Percentiles rank a stretch among this genome's conserved stretches.
phyloP scores from a whole-genome alignment of 2,888 invertebrate species.

The Perdita meconis region DNA sequence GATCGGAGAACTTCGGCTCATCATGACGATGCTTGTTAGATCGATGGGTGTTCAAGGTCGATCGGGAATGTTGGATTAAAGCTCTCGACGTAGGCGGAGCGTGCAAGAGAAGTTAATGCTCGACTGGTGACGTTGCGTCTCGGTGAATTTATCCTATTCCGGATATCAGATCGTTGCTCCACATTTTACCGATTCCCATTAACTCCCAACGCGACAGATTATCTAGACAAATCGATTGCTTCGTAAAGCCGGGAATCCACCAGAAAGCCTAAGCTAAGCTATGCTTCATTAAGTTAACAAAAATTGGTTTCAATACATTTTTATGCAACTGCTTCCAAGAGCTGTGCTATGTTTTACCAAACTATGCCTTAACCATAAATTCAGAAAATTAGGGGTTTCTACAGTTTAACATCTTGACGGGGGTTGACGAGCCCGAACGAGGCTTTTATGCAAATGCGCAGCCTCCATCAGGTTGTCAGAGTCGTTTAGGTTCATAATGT shows the following conservation, averaged over 20 bases:
- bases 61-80: background rate
- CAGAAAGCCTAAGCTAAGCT: no score
- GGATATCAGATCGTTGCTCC: background rate
- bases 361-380: no score
- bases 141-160: background rate
- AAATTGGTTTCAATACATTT: no score
- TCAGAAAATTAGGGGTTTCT: background rate
- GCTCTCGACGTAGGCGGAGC: background rate
- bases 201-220: no score
- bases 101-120: conserved; percentile 20
- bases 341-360: no score
- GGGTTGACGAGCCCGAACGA: conserved; percentile 23
- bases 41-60: conserved; percentile 40
- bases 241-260: no score
- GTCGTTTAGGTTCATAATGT: no score
- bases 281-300: no score
- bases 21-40: conserved; percentile 56
- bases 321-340: no score
- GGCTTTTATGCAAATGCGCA: conserved; percentile 48
- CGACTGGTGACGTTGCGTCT: conserved; percentile 8
- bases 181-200: background rate
- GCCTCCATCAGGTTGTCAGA: conserved; percentile 8
- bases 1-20: conserved; percentile 43
- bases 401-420: conserved; percentile 22
- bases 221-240: no score